These are phyloP conservation scores for Crocodylus rhombifer DNA, from an alignment of 2,797 vertebrate genomes.

Conservation along the genomic window DNA sequence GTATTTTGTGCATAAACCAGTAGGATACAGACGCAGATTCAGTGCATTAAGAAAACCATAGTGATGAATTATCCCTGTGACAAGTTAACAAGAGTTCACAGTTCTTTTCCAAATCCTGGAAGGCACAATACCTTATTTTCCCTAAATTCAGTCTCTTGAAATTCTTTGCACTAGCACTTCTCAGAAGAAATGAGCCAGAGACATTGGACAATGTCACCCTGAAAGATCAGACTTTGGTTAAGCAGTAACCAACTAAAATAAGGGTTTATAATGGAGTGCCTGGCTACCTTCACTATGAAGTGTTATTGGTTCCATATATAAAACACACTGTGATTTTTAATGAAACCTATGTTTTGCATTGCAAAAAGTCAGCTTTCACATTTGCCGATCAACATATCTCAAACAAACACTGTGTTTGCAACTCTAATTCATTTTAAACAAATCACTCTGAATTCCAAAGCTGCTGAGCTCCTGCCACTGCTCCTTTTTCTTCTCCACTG, in stretches of 20 bases:
- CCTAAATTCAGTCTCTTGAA: neutral
- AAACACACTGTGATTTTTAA: neutral
- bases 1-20: too few species aligned
- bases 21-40: too few species aligned
- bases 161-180: neutral
- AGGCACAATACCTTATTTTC: neutral
- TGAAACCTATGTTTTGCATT: neutral
- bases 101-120: neutral
- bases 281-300: neutral
- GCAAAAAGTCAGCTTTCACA: neutral
- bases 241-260: neutral
- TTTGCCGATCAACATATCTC: neutral
- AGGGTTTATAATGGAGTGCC: neutral
- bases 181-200: neutral
- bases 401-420: constrained; percentile 29
- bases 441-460: constrained; percentile 14
- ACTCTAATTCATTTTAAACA: constrained; percentile 38
- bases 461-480: neutral
- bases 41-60: too few species aligned
- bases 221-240: neutral
- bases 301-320: neutral
- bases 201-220: neutral
- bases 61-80: too few species aligned
- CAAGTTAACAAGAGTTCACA: too few species aligned
- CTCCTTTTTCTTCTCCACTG: neutral